A percentile compares a stretch with the other conserved stretches of the same genome.
These are phyloP conservation scores for Manis crassicaudata DNA, from an alignment of 2,797 vertebrate genomes.

Conservation along the genomic window DNA sequence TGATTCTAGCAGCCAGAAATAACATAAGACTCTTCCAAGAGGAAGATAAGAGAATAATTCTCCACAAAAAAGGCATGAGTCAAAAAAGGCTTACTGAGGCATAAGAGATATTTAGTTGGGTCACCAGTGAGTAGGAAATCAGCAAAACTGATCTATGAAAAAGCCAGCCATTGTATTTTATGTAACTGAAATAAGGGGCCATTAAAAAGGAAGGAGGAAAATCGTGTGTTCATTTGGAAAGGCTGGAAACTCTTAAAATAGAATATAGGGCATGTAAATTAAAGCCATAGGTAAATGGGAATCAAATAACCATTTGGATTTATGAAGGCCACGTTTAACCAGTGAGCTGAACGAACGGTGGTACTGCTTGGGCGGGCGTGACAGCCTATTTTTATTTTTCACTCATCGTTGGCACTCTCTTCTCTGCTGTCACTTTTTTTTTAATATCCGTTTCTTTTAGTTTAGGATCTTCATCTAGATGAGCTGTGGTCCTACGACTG, in stretches of 20 bases:
- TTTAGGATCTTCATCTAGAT: not conserved
- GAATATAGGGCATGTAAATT: conserved; percentile 19
- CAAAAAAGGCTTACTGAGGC: not conserved
- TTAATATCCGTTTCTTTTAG: not conserved
- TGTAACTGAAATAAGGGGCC: not conserved
- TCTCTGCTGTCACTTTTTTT: not conserved
- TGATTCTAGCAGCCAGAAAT: not conserved
- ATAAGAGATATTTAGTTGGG: not conserved
- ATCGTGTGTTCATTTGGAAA: not conserved
- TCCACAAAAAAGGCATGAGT: not conserved
- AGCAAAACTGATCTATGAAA: not conserved
- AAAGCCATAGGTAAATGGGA: not conserved
- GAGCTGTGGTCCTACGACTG: not conserved
- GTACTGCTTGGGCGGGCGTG: not conserved
- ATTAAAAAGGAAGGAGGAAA: not conserved
- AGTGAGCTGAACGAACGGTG: not conserved
- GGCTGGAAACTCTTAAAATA: conserved; percentile 27
- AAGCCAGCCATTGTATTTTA: not conserved
- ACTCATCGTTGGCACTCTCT: not conserved
- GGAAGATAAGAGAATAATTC: not conserved
- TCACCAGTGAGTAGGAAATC: not conserved
- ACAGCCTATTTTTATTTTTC: not conserved
- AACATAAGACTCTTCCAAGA: not conserved
- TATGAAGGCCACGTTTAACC: not conserved
- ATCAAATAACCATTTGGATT: not conserved